Conservation (phyloP, 2,888 invertebrate genomes). For the Leptinotarsa tumamoca region DNA sequence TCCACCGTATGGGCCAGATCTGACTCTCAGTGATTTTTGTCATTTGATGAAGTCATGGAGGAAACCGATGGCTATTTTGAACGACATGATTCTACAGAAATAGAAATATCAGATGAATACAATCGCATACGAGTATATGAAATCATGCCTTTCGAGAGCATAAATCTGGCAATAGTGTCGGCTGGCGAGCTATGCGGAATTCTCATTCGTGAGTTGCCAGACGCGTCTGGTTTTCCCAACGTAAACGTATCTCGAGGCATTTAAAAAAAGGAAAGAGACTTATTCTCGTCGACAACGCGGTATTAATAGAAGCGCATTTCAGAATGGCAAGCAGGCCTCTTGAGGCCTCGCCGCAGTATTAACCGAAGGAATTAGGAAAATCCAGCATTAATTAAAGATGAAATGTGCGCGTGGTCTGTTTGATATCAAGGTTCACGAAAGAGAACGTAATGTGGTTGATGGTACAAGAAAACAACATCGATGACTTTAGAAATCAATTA, state of each 20-base stretch:
- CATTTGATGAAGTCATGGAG: no score
- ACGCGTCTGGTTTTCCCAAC: slow-evolving; percentile 64
- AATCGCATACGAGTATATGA: neutral
- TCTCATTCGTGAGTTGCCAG: slow-evolving; percentile 58
- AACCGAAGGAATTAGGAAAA: slow-evolving; percentile 47
- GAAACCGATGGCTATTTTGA: no score
- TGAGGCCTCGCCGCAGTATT: slow-evolving; percentile 37
- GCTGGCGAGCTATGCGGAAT: slow-evolving; percentile 62
- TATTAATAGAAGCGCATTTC: slow-evolving; percentile 51
- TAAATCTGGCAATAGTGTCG: slow-evolving; percentile 25
- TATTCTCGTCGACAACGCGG: slow-evolving; percentile 28
- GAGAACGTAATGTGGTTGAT: slow-evolving; percentile 2
- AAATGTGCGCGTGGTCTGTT: slow-evolving; percentile 32
- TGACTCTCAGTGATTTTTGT: no score
- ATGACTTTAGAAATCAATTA: neutral
- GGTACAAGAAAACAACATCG: neutral
- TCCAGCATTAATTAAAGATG: slow-evolving; percentile 43
- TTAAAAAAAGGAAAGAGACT: slow-evolving; percentile 31
- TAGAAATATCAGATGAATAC: neutral
- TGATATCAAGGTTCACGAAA: slow-evolving; percentile 26
- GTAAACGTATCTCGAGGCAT: slow-evolving; percentile 46
- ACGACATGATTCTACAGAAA: no score
- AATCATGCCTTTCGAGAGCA: neutral
- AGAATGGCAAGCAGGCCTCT: slow-evolving; percentile 40
- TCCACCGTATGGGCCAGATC: no score